Base-by-base conservation (phyloP, 2,113 vertebrate species). In the Colistium nudipinnis region DNA sequence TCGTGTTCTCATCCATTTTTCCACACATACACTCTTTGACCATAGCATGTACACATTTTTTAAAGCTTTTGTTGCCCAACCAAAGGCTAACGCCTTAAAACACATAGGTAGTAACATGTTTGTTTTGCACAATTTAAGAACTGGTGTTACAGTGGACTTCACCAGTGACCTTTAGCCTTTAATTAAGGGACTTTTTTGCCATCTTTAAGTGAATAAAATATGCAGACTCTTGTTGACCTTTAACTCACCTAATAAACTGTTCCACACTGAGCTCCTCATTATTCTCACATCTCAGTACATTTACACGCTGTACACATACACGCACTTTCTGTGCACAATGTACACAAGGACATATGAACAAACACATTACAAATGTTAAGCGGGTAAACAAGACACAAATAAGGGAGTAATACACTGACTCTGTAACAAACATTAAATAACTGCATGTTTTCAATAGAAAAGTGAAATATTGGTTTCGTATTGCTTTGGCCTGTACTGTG, bases 401-500 rank as follows among this genome's bases (percentile, higher is more conserved):
- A 36, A 47, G 25, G 41, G 80, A 81, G 41, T 30, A 53, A 78
- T 63, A 82, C 49, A 70, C 73, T 35, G 76, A 79, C 75, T n/a
- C n/a, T 67, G 87, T 76, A 91, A 91, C 83, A 87, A 76, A 89
- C 80, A 74, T 78, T 71, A 76, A 70, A 74, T 62, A 59, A 81
- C 75, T 86, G 81, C 86, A 83, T 80, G 70, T 57, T 65, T 45
- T 66, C 69, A 35, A 64, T 77, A 74, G 30, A 77, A 74, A 78
- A 81, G 36, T 70, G 66, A 70, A 62, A 22, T 20, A 78, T 64
- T 76, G 41, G 54, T 85, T 84, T 31, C 69, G 62, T 92, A 92
- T 93, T 92, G 93, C 93, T 94, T 94, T 94, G 91, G 93, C 92
- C 85, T 90, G 80, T 84, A 89, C 68, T 65, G 75, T 60, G 85